Conservation (phyloP, 2,113 vertebrate species). For the Oryzias melastigma region DNA sequence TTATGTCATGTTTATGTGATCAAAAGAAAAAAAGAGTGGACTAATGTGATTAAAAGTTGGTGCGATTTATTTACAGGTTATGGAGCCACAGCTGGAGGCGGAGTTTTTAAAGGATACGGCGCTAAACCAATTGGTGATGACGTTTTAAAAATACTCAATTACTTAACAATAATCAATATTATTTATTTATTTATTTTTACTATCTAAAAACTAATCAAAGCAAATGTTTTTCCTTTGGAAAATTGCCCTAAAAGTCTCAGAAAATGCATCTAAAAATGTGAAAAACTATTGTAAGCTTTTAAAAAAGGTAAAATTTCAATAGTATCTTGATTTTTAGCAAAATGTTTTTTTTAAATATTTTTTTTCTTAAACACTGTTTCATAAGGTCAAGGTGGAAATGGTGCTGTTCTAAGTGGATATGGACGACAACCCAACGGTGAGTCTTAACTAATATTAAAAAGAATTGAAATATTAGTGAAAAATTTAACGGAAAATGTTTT, state of each 20-base stretch:
- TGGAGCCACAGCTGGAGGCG: slow-evolving; percentile 24
- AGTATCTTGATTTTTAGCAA: too few relatives aligned
- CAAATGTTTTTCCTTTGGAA: too few relatives aligned
- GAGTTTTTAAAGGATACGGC: slow-evolving; percentile 32
- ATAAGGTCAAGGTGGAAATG: slow-evolving; percentile 41
- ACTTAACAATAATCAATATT: neutral
- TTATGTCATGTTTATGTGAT: neutral
- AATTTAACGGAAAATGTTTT: too few relatives aligned
- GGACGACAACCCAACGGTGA: slow-evolving; percentile 26
- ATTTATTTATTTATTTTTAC: too few relatives aligned
- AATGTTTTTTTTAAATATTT: neutral
- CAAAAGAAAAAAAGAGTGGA: neutral
- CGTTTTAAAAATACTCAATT: neutral
- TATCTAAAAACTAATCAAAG: too few relatives aligned
- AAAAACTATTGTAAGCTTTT: too few relatives aligned
- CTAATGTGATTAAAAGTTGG: neutral
- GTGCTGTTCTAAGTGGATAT: slow-evolving; percentile 30
- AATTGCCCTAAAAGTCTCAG: too few relatives aligned
- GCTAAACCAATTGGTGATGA: slow-evolving; percentile 43
- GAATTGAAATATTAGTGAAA: too few relatives aligned
- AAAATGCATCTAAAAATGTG: too few relatives aligned
- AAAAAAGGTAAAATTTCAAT: too few relatives aligned
- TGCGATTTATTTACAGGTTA: slow-evolving; percentile 24
- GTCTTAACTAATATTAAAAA: neutral
- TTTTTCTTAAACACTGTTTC: neutral